Conservation (phyloP, 2,797 vertebrate species). For the Pampus argenteus region DNA sequence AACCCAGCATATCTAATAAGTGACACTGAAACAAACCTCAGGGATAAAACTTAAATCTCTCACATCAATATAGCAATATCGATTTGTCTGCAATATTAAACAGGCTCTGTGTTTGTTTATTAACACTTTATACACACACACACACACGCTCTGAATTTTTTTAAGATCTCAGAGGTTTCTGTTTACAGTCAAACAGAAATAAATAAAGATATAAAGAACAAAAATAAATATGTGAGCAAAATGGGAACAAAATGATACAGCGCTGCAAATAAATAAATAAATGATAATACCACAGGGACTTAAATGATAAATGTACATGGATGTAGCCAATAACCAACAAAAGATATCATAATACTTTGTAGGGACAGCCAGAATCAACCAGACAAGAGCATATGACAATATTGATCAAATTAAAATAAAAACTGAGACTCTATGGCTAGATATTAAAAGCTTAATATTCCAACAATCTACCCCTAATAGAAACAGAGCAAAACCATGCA, state of each 20-base stretch:
- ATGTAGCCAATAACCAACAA: neutral
- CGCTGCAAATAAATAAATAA: conserved; percentile 19
- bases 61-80: neutral
- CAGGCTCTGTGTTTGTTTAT: neutral
- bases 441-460: neutral
- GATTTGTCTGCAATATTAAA: neutral
- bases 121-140: no score
- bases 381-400: conserved; percentile 4
- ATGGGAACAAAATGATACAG: no score
- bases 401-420: no score
- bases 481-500: conserved; percentile 19
- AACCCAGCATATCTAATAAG: neutral
- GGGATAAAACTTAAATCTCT: conserved; percentile 4
- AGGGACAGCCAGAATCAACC: neutral
- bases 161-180: conserved; percentile 13
- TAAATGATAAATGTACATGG: neutral
- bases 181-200: conserved; percentile 22
- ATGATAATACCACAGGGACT: neutral
- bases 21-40: neutral
- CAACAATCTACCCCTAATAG: neutral
- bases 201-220: no score
- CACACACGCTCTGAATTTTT: conserved; percentile 18
- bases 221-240: neutral
- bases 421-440: no score
- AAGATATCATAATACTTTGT: neutral